Evolutionary conservation across 2,888 invertebrate genomes (phyloP), one percentile per base, ranked within the genome.

Genomic region (Drosophila pullipes): DNA sequence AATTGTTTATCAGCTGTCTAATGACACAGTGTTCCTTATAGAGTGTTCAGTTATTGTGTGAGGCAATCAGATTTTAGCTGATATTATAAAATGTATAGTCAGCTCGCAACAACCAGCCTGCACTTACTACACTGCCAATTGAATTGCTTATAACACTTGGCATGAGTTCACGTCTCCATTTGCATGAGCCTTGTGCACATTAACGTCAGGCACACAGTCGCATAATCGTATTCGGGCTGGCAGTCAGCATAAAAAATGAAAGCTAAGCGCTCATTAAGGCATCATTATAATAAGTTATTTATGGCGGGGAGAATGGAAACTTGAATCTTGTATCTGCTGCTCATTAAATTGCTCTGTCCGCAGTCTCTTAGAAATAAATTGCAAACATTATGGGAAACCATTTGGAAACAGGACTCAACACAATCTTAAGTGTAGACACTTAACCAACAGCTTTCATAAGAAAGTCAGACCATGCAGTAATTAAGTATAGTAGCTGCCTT

Each of bases 231-330:
- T 47, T 25, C 16, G 22, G 58, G 35, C 44, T 53, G 73, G 49
- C 69, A 57, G 66, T 4, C 58, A 52, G 67, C 69, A 83, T 83
- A 76, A 82, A 84, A 78, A 83, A 80, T 89, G 67, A 80, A 86
- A 80, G 74, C 84, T 81, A 78, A 86, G 84, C 82, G 69, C 84
- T 89, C 85, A 89, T 86, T 86, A 86, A 78, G 85, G 76, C 78
- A 68, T 68, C 80, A 82, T 83, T 81, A 77, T 74, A 83, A 81
- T 89, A 82, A 82, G 63, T 86, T 82, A 89, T 86, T 82, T 82
- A 78, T 69, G 47, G 41, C 65, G 54, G 60, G 64, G 60, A 50
- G 57, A 31, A 37, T 54, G 52, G 44, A 63, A 31, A 47, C 50
- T 54, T 31, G 41, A 55, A 25, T 30, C 53, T 39, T 22, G 64